Base-by-base conservation (phyloP, 1,140 invertebrate species). In the Diachasmimorpha longicaudata region DNA sequence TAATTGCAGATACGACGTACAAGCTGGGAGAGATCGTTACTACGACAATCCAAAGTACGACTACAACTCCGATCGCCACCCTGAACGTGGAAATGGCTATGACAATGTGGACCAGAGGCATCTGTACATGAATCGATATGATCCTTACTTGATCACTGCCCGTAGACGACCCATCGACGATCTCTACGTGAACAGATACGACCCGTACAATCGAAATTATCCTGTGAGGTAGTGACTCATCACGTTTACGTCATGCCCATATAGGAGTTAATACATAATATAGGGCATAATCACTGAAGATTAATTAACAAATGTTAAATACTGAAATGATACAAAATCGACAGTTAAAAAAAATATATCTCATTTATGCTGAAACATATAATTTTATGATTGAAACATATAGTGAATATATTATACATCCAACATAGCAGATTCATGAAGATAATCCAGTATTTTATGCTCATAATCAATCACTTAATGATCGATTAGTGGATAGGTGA, bases 31-130 rank as follows among this genome's bases (percentile, higher is more conserved):
- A 67, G 81, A 86, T 77, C 83, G 83, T 44, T 81, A 83, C 73
- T 80, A 83, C 63, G 81, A 85, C 70, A 82, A 14, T 79, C 79
- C 46, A 76, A 75, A 23, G 46, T 79, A 70, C 19, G 84, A 87
- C 10, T 82, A 85, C 4, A 77, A 85, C 19, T 83, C 83, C 74
- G 83, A 86, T 55, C 82, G 84, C 2, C 75, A 78, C 73, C 81
- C 82, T 74, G 85, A 86, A 13, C 86, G 85, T 19, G 87, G 87
- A 42, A 85, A 88, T 70, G 86, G 86, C 67, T 89, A 88, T 74
- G 86, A 87, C 70, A 87, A 86, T 79, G 79, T 85, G 52, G 85
- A 87, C 52, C 48, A 79, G 13, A 80, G 82, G 14, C 82, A 82
- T 63, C 78, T 55, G 11, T 36, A 84, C 79, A 82, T 81, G 8